These are phyloP conservation scores for Proctacanthus coquilletti DNA, from an alignment of 1,140 invertebrate species.

Conservation along the genomic window DNA sequence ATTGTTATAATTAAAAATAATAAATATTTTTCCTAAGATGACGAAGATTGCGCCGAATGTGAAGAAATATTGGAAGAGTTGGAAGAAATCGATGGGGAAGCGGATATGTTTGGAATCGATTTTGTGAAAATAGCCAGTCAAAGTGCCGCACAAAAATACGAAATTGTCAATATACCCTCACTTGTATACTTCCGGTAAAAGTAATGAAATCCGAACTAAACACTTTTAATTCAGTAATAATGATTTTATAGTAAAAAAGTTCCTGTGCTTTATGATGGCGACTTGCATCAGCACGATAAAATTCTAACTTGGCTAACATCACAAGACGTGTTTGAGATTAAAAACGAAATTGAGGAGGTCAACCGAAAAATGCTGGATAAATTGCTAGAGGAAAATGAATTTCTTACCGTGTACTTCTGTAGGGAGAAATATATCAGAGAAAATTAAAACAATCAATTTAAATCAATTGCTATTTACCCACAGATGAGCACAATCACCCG, in stretches of 20 bases:
- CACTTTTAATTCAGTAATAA: not conserved
- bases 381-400: slow-evolving; percentile 85
- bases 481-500: slow-evolving; percentile 64
- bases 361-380: slow-evolving; percentile 92
- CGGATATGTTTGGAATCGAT: slow-evolving; percentile 83
- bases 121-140: slow-evolving; percentile 85
- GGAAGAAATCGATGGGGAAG: slow-evolving; percentile 87
- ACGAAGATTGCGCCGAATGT: slow-evolving; percentile 82
- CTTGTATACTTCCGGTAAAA: slow-evolving; percentile 65
- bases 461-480: slow-evolving; percentile 10
- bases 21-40: too few species aligned
- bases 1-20: too few species aligned
- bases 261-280: slow-evolving; percentile 82
- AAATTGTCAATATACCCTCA: slow-evolving; percentile 66
- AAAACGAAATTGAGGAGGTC: slow-evolving; percentile 93
- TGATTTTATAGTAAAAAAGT: slow-evolving; percentile 45
- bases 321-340: slow-evolving; percentile 88
- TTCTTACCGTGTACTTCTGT: slow-evolving; percentile 91
- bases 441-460: slow-evolving; percentile 3
- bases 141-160: slow-evolving; percentile 66
- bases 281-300: slow-evolving; percentile 70
- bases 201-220: not conserved
- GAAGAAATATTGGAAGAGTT: slow-evolving; percentile 73
- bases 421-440: slow-evolving; percentile 32
- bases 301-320: slow-evolving; percentile 81